phyloP scores from a whole-genome alignment of 2,888 invertebrate species.

The Himalopsyche japonica region DNA sequence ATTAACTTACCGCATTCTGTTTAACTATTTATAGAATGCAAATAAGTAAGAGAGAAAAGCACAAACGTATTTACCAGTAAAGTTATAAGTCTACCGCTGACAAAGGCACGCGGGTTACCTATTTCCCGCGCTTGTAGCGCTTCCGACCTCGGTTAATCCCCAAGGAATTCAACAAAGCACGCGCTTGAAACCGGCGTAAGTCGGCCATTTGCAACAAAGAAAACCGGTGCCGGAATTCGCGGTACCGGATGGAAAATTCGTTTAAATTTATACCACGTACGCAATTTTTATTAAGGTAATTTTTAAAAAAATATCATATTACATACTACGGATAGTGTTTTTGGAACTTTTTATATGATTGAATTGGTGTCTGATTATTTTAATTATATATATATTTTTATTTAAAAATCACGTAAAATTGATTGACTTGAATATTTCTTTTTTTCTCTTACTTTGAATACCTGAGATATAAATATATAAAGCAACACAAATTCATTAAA shows the following conservation, averaged over 20 bases:
- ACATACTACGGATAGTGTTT: too few species aligned
- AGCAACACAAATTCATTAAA: too few species aligned
- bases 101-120: neutral
- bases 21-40: neutral
- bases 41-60: neutral
- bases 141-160: constrained; percentile 6
- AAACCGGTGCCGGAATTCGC: neutral
- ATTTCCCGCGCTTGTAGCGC: constrained; percentile 17
- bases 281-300: too few species aligned
- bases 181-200: neutral
- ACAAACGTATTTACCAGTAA: neutral
- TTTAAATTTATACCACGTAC: too few species aligned
- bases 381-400: too few species aligned
- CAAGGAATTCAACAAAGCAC: neutral
- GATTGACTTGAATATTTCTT: too few species aligned
- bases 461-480: too few species aligned
- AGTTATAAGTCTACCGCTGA: neutral
- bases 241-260: neutral
- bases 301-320: too few species aligned
- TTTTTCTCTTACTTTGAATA: too few species aligned
- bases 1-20: neutral
- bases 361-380: too few species aligned
- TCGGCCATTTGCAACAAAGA: neutral
- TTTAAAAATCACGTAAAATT: too few species aligned
- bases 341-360: too few species aligned